Evolutionary conservation across 2,888 invertebrate genomes (phyloP).

Genomic region (Pseudanteris insignis): DNA sequence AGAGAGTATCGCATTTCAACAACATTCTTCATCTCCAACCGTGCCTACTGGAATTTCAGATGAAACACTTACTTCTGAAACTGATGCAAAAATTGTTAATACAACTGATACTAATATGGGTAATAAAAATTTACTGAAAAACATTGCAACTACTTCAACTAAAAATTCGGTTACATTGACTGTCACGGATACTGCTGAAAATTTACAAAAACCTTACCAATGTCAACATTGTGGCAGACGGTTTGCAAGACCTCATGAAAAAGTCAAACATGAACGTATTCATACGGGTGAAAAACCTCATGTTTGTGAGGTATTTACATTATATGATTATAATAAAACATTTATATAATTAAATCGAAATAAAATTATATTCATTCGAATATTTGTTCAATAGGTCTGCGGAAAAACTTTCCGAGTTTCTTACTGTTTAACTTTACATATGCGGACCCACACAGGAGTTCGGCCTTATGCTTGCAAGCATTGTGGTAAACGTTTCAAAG

Average conservation of each 20-base stretch:
- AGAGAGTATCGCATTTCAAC: constrained; percentile 49
- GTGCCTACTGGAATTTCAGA: constrained; percentile 7
- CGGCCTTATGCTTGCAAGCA: constrained; percentile 80
- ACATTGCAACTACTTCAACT: background rate
- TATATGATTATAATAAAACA: too few species aligned
- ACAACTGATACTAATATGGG: constrained; percentile 1
- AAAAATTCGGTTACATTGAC: constrained; percentile 4
- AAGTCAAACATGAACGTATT: constrained; percentile 85
- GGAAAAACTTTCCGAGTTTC: constrained; percentile 83
- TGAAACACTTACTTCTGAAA: background rate
- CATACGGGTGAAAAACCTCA: constrained; percentile 86
- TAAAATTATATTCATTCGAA: too few species aligned
- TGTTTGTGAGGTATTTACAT: constrained; percentile 74
- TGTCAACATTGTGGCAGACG: constrained; percentile 78
- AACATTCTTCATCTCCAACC: constrained; percentile 44
- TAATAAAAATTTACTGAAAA: constrained; percentile 3
- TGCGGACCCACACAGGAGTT: constrained; percentile 82
- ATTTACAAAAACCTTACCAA: constrained; percentile 69
- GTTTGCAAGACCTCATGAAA: constrained; percentile 80
- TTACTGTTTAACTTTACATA: constrained; percentile 81
- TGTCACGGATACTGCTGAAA: constrained; percentile 11
- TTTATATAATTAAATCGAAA: too few species aligned
- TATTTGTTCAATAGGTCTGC: constrained; percentile 72
- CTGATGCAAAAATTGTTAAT: too few species aligned
- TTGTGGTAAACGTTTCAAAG: constrained; percentile 80